These are phyloP conservation scores for Oryzias javanicus DNA, from an alignment of 2,113 vertebrate genomes.

Conservation along the genomic window DNA sequence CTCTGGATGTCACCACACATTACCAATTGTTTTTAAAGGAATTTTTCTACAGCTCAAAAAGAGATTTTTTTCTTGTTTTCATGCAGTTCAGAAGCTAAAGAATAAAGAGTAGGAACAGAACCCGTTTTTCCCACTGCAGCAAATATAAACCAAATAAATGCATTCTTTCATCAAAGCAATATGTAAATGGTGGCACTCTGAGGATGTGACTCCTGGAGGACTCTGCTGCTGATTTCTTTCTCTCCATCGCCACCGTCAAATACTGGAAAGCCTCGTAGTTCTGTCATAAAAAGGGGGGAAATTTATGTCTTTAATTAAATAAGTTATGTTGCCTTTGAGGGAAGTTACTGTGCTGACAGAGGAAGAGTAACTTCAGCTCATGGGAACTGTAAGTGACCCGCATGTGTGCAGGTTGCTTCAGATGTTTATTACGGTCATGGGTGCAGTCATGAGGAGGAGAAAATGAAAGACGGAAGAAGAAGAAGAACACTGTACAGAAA, in stretches of 20 bases:
- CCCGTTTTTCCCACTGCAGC: slow-evolving; percentile 32
- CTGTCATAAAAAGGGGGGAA: slow-evolving; percentile 24
- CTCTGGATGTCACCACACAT: not conserved
- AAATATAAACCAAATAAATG: slow-evolving; percentile 58
- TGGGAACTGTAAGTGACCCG: slow-evolving; percentile 9
- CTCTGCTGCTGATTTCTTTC: slow-evolving; percentile 28
- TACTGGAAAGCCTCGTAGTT: slow-evolving; percentile 32
- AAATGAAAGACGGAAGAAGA: slow-evolving; percentile 13
- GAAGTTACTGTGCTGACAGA: slow-evolving; percentile 25
- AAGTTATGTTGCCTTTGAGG: slow-evolving; percentile 56
- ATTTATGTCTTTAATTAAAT: slow-evolving; percentile 72
- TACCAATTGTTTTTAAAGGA: not conserved
- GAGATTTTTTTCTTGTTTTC: not conserved
- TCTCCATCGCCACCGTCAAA: slow-evolving; percentile 27
- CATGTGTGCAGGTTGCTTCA: slow-evolving; percentile 8
- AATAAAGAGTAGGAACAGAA: slow-evolving; percentile 14
- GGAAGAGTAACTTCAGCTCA: slow-evolving; percentile 12
- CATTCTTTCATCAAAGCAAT: slow-evolving; percentile 66
- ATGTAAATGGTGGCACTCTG: slow-evolving; percentile 65
- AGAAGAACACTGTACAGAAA: not conserved
- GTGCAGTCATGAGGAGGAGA: slow-evolving; percentile 8
- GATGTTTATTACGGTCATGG: slow-evolving; percentile 31
- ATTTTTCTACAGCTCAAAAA: too few species aligned
- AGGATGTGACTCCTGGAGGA: slow-evolving; percentile 58
- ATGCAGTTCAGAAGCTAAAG: not conserved